These are phyloP conservation scores for Tragelaphus buxtoni DNA, from an alignment of 2,113 vertebrate genomes.

Conservation along the genomic window DNA sequence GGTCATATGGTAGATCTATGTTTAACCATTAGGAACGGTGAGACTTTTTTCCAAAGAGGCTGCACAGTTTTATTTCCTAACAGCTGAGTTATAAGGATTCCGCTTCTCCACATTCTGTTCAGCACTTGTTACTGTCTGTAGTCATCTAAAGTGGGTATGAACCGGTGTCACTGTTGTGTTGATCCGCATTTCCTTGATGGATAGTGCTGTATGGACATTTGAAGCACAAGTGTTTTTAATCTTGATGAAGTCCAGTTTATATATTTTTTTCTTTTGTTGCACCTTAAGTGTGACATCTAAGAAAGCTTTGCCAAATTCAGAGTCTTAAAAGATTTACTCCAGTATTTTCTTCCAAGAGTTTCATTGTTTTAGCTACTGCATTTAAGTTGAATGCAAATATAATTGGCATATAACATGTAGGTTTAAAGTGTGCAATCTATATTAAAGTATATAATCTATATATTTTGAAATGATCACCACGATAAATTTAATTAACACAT, in stretches of 20 bases:
- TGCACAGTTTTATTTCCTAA: not conserved
- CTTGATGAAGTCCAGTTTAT: not conserved
- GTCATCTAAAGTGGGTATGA: not conserved
- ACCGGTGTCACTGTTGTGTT: not conserved
- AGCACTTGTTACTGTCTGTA: not conserved
- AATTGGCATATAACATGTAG: not conserved
- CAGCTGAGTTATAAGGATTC: not conserved
- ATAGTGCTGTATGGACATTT: not conserved
- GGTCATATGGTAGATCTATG: not conserved
- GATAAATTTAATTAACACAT: not conserved
- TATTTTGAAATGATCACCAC: not conserved
- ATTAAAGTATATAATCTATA: not conserved
- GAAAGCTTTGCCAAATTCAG: not conserved
- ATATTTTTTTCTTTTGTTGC: not conserved
- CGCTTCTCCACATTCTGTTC: not conserved
- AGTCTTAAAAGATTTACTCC: not conserved
- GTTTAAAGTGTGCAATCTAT: not conserved
- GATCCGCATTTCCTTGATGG: not conserved
- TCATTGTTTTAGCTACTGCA: not conserved
- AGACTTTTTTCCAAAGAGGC: not conserved
- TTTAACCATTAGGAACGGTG: not conserved
- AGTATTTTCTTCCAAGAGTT: not conserved
- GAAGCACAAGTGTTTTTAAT: not conserved
- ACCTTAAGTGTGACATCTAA: not conserved
- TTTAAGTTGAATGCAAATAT: not conserved